Percentiles rank a stretch among this genome's conserved stretches.
phyloP scores from a whole-genome alignment of 2,797 vertebrate species.

The Enteromius thamalakanensis region DNA sequence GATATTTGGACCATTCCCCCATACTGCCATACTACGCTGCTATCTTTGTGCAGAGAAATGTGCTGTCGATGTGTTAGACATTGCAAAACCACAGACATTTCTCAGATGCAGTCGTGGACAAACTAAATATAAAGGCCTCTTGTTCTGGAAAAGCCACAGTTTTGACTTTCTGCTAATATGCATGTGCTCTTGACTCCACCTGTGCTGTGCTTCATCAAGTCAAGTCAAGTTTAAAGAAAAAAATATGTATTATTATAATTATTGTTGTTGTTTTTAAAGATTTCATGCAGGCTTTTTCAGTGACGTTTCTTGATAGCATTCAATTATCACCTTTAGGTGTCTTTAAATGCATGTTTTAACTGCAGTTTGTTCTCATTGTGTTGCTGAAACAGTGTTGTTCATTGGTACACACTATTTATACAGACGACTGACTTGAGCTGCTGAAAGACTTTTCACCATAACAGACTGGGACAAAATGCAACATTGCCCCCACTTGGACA shows the following conservation, averaged over 20 bases:
- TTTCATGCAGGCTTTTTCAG: neutral
- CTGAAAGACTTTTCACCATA: neutral
- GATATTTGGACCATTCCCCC: neutral
- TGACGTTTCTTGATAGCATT: neutral
- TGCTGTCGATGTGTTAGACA: slow-evolving; percentile 65
- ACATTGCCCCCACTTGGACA: slow-evolving; percentile 28
- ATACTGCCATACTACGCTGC: slow-evolving; percentile 49
- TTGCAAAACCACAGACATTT: slow-evolving; percentile 63
- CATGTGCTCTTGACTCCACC: slow-evolving; percentile 35
- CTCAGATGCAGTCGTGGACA: slow-evolving; percentile 64
- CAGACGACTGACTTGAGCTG: neutral
- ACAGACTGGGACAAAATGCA: neutral
- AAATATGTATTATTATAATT: too few species aligned
- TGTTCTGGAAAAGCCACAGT: slow-evolving; percentile 58
- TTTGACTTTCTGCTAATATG: slow-evolving; percentile 50
- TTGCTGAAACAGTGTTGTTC: neutral
- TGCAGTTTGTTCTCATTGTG: neutral
- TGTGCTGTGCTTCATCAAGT: neutral
- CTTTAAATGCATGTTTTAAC: neutral
- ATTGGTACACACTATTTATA: neutral
- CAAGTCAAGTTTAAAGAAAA: neutral
- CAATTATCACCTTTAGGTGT: neutral
- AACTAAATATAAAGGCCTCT: slow-evolving; percentile 69
- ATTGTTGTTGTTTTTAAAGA: neutral
- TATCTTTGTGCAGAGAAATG: slow-evolving; percentile 59